phyloP scores from a whole-genome alignment of 2,797 vertebrate species.

The Cynodonichthys magdalenae region DNA sequence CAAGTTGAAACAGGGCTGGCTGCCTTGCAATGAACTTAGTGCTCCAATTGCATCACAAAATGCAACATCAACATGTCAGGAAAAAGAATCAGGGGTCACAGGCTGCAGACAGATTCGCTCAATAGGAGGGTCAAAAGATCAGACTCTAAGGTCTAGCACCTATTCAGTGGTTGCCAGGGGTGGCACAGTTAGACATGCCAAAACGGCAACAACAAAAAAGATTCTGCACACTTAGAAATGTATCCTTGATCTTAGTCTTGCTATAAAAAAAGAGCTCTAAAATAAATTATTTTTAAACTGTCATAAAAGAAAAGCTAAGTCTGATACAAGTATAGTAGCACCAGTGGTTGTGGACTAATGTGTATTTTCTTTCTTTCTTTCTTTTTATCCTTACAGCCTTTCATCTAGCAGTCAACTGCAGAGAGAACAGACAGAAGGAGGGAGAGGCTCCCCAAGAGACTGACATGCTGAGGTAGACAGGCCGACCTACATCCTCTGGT shows the following conservation, averaged over 20 bases:
- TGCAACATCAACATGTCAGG: slow-evolving; percentile 59
- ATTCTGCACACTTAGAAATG: slow-evolving; percentile 22
- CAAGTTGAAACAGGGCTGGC: slow-evolving; percentile 19
- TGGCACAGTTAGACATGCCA: slow-evolving; percentile 55
- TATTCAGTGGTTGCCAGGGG: slow-evolving; percentile 69
- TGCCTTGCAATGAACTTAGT: slow-evolving; percentile 37
- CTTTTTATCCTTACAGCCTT: slow-evolving; percentile 73
- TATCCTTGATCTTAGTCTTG: slow-evolving; percentile 47
- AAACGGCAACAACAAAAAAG: slow-evolving; percentile 34
- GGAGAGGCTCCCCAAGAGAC: slow-evolving; percentile 65
- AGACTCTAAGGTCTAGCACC: slow-evolving; percentile 60
- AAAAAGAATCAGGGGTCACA: slow-evolving; percentile 64
- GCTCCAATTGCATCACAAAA: slow-evolving; percentile 61
- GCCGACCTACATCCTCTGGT: slow-evolving; percentile 77
- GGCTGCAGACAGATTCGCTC: slow-evolving; percentile 75
- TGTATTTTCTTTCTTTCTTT: slow-evolving; percentile 25
- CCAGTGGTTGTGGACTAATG: slow-evolving; percentile 56
- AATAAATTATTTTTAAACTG: slow-evolving; percentile 10
- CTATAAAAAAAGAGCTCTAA: not conserved
- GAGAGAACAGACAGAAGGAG: slow-evolving; percentile 42
- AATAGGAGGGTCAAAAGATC: slow-evolving; percentile 72
- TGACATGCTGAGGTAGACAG: slow-evolving; percentile 74
- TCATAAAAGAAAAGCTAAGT: slow-evolving; percentile 4
- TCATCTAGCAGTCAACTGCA: slow-evolving; percentile 57
- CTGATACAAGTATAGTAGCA: slow-evolving; percentile 2